Base-by-base conservation (phyloP, 2,888 invertebrate species). In the Glaucopsyche alexis region DNA sequence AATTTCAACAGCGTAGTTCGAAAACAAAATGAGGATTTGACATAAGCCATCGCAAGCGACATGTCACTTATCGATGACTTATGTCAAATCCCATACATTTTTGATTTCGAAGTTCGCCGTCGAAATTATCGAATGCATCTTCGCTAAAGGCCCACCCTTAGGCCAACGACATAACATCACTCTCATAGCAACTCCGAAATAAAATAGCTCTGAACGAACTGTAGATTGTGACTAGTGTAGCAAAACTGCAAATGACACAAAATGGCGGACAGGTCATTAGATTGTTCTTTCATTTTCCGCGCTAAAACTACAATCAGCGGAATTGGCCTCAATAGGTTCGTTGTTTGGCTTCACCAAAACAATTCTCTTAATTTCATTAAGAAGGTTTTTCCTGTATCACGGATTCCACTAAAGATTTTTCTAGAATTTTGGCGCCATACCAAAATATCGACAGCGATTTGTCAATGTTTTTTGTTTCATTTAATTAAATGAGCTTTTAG, bases 341-440 rank as follows among this genome's bases (percentile, higher is more conserved):
- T 69, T 47, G 47, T 69, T 69, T 69, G 69, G 69, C 69, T 69
- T 69, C 69, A 45, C 69, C 47, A 29, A 69, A 69, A 69, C 69
- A 69, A 69, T 47, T 47, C 14, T 69, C 47, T 69, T 69, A 69
- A 69, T 69, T 69, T 69, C 69, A 69, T 69, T 49, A 69, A 69
- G 64, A 14, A 14, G 49, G 45, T 69, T 69, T 69, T 69, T 69
- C 47, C 69, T 60, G 29, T 60, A 60, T 60, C 29, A 38, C 29
- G 42, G 6, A 13, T 67, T 67, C 67, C 16, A 45, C 19, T 42
- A 45, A 16, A 42, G 42, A 45, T 19, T 67, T 49, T 49, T 69
- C 29, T 19, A 49, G 45, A 69, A 47, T 69, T 67, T 49, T 47
- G 69, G 69, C 69, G 47, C 29, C 49, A 47, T 45, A 69, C 69